These are phyloP conservation scores for Tetramorium simillimum DNA, from an alignment of 1,140 invertebrate genomes.

Conservation along the genomic window DNA sequence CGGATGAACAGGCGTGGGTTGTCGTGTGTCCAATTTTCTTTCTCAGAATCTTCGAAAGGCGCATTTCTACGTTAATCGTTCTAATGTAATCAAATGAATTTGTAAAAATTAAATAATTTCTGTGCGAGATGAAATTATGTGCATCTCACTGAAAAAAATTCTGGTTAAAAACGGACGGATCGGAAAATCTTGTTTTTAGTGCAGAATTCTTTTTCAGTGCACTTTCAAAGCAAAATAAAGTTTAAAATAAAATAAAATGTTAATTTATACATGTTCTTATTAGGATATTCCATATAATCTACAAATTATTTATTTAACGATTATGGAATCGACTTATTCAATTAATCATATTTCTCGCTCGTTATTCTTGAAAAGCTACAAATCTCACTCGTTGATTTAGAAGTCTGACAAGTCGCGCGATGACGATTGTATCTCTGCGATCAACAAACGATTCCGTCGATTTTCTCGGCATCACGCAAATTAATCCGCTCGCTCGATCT, in stretches of 20 bases:
- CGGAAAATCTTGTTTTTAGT: no score
- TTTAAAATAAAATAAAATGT: neutral
- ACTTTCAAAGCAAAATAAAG: neutral
- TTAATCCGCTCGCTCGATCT: conserved; percentile 15
- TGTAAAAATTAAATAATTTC: neutral
- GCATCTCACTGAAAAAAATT: no score
- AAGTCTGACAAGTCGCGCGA: neutral
- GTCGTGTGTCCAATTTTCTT: neutral
- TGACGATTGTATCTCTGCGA: neutral
- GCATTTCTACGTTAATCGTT: neutral
- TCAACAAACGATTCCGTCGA: neutral
- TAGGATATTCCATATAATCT: neutral
- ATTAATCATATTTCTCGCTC: no score
- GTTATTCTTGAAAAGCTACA: neutral
- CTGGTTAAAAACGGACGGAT: no score
- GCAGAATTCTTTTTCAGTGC: no score
- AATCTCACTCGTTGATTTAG: neutral
- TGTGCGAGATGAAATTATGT: neutral
- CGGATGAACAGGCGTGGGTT: conserved; percentile 1
- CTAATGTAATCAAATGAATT: neutral
- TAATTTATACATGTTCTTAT: neutral
- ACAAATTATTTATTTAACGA: neutral
- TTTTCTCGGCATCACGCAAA: neutral
- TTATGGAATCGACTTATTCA: neutral
- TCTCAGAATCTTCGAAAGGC: neutral